These are phyloP conservation scores for Trachops cirrhosus DNA, from an alignment of 2,797 vertebrate genomes.

Conservation along the genomic window DNA sequence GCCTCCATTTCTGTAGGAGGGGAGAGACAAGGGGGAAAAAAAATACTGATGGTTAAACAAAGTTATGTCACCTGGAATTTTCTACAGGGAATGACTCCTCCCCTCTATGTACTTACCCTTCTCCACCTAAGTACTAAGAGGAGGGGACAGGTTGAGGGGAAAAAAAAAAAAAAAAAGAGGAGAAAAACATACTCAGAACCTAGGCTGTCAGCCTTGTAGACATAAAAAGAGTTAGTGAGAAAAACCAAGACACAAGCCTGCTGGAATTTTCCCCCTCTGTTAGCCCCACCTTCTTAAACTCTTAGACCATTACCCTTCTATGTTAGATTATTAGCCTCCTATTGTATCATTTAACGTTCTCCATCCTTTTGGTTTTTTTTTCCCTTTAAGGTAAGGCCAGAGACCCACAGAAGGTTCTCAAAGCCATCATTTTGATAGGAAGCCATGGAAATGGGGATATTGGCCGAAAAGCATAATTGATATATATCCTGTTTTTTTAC, in stretches of 20 bases:
- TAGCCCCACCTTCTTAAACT: background rate
- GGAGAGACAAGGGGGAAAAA: constrained; percentile 34
- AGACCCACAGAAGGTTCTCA: background rate
- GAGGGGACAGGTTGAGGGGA: background rate
- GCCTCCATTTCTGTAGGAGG: constrained; percentile 92
- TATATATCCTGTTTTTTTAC: background rate
- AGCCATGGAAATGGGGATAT: background rate
- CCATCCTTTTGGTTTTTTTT: background rate
- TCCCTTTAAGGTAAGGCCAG: background rate
- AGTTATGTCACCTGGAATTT: constrained; percentile 1
- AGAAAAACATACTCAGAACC: background rate
- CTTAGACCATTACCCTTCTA: background rate
- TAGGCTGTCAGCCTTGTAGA: background rate
- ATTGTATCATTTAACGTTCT: constrained; percentile 18
- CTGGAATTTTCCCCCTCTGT: background rate
- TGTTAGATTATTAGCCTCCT: background rate
- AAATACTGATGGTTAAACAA: constrained; percentile 66
- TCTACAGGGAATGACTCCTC: background rate
- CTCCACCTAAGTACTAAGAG: background rate
- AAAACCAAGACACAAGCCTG: background rate
- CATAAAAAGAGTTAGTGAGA: background rate
- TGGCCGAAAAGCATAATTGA: background rate
- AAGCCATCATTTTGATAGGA: constrained; percentile 20
- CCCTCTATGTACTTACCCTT: background rate
- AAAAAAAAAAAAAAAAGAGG: background rate